A percentile compares a stretch with the other conserved stretches of the same genome.
Evolutionary conservation across 2,888 invertebrate species (phyloP).

Genomic region (Chouioia cunea): DNA sequence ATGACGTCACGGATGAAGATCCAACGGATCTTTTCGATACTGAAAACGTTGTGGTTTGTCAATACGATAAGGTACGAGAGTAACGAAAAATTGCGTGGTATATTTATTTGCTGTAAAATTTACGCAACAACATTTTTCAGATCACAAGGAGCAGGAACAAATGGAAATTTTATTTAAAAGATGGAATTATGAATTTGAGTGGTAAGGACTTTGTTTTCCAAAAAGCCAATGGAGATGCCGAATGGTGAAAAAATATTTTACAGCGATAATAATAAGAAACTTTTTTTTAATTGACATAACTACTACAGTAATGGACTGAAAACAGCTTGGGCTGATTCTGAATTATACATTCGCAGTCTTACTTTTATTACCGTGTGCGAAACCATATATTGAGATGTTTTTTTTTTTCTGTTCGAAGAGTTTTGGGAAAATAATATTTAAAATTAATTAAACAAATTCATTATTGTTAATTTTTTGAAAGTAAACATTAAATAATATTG

Average conservation of each 20-base stretch:
- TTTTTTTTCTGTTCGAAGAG: slow-evolving; percentile 30
- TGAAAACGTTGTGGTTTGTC: slow-evolving; percentile 99
- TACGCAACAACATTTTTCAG: slow-evolving; percentile 68
- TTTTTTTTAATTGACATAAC: slow-evolving; percentile 31
- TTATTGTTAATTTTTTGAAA: slow-evolving; percentile 32
- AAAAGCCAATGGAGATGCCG: slow-evolving; percentile 98
- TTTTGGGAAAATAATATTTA: slow-evolving; percentile 36
- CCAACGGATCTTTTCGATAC: slow-evolving; percentile 96
- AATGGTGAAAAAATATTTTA: slow-evolving; percentile 80
- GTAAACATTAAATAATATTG: slow-evolving; percentile 19
- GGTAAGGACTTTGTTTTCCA: slow-evolving; percentile 99
- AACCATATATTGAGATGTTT: slow-evolving; percentile 22
- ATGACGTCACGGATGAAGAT: slow-evolving; percentile 98
- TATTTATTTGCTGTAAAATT: slow-evolving; percentile 19
- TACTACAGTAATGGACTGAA: slow-evolving; percentile 40
- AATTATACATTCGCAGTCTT: slow-evolving; percentile 38
- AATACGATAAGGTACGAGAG: slow-evolving; percentile 91
- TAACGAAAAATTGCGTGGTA: neutral
- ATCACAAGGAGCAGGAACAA: slow-evolving; percentile 98
- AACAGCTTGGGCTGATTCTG: slow-evolving; percentile 30
- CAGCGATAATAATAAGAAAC: slow-evolving; percentile 28
- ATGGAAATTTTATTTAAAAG: slow-evolving; percentile 99
- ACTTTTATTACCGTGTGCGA: slow-evolving; percentile 33
- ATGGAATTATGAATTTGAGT: slow-evolving; percentile 99
- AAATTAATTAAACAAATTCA: slow-evolving; percentile 8